Evolutionary conservation across 1,140 invertebrate genomes (phyloP), one percentile per base, ranked within the genome.

Genomic region (Eciton burchellii): DNA sequence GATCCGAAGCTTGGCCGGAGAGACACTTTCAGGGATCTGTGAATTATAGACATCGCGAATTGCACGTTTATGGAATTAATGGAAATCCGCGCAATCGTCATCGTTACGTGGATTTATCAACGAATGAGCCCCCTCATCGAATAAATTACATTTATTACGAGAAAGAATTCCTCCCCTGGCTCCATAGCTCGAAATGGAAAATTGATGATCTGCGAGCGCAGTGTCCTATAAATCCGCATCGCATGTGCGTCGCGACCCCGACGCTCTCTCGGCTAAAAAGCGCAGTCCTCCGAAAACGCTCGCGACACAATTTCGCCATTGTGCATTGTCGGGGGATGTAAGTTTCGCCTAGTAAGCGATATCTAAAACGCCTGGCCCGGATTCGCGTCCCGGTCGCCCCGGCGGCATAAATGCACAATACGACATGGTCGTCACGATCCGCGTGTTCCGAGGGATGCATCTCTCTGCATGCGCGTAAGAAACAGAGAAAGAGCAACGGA

Each of bases 281-380:
- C 29, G 35, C 63, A 45, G 49, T 57, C 21, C 63, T 70, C 35
- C 74, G 35, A 70, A n/a, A 79, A 79, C 35, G 49, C 35, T 43
- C 74, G 63, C 74, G 74, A 77, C 74, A 77, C 74, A 77, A 19
- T 70, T 79, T 70, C 35, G 60, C 29, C 19, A 35, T 2, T 2
- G 57, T 24, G 35, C 21, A 68, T 77, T 56, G 62, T 57, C 63
- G 52, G 14, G 35, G 35, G 21, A 77, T 57, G 74, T 79, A 77
- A 77, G 74, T 79, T 68, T 3, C 35, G 74, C 24, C 12, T 68
- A 56, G 63, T 79, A 79, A 77, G 74, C 63, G 63, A 79, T 79
- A 79, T 70, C 74, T 70, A 79, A 83, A 86, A 74, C 71, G 9
- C 59, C 54, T 57, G 24, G 5, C 41, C 41, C 47, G 57, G 60